These are phyloP conservation scores for Liodrosophila aerea DNA, from an alignment of 2,888 invertebrate species.

Conservation along the genomic window DNA sequence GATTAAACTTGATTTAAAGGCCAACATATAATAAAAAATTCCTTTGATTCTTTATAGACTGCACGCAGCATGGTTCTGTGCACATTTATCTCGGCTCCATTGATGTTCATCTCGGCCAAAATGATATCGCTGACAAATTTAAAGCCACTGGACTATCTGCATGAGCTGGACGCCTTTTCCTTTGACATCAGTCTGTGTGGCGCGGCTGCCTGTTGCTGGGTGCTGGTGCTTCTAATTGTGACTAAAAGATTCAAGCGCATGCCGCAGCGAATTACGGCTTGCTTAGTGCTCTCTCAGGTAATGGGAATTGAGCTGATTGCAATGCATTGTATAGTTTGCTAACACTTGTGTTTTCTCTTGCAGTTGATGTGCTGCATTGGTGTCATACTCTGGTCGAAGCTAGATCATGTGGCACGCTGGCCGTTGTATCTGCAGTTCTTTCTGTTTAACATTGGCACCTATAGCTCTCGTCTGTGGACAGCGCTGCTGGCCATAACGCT, in stretches of 20 bases:
- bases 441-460: slow-evolving; percentile 89
- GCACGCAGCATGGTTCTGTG: slow-evolving; percentile 97
- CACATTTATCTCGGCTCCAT: slow-evolving; percentile 95
- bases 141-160: slow-evolving; percentile 88
- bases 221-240: slow-evolving; percentile 87
- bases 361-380: slow-evolving; percentile 88
- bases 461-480: slow-evolving; percentile 93
- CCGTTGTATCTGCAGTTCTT: slow-evolving; percentile 89
- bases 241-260: slow-evolving; percentile 90
- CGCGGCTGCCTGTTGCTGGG: slow-evolving; percentile 90
- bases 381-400: slow-evolving; percentile 88
- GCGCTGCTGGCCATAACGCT: slow-evolving; percentile 91
- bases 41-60: slow-evolving; percentile 85
- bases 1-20: neutral
- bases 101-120: slow-evolving; percentile 97
- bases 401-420: slow-evolving; percentile 85
- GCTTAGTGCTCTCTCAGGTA: slow-evolving; percentile 91
- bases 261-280: slow-evolving; percentile 92
- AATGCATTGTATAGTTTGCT: neutral
- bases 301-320: neutral
- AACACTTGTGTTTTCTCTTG: slow-evolving; percentile 35
- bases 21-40: neutral
- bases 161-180: slow-evolving; percentile 89
- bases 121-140: slow-evolving; percentile 91
- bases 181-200: slow-evolving; percentile 93